phyloP scores from a whole-genome alignment of 2,888 invertebrate genomes.

The Papilio elwesi region DNA sequence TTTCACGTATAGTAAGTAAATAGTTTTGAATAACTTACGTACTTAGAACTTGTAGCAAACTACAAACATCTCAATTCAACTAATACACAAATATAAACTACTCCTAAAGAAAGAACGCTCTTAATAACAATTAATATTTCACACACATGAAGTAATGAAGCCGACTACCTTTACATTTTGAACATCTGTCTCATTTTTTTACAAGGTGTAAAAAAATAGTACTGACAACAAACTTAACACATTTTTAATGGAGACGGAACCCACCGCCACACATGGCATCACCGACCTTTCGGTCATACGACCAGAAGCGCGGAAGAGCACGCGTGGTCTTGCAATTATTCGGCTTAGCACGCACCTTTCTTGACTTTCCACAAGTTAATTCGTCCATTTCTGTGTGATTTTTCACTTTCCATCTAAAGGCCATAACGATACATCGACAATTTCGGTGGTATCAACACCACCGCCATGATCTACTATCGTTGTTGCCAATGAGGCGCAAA shows the following conservation, averaged over 20 bases:
- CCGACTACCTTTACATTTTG: background rate
- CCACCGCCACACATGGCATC: too few relatives aligned
- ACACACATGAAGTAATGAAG: slow-evolving; percentile 6
- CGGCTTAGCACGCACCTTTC: too few relatives aligned
- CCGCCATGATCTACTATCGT: too few relatives aligned
- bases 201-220: background rate
- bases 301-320: too few relatives aligned
- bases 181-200: background rate
- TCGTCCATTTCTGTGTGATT: too few relatives aligned
- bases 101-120: slow-evolving; percentile 28
- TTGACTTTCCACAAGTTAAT: too few relatives aligned
- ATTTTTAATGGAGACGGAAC: background rate
- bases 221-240: background rate
- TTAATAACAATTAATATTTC: slow-evolving; percentile 17
- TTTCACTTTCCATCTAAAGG: too few relatives aligned
- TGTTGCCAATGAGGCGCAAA: too few relatives aligned
- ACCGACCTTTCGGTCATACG: too few relatives aligned
- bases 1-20: background rate
- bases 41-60: background rate
- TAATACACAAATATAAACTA: slow-evolving; percentile 32
- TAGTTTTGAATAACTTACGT: background rate
- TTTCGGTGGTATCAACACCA: too few relatives aligned
- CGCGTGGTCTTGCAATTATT: too few relatives aligned
- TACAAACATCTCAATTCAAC: slow-evolving; percentile 21
- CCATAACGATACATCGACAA: too few relatives aligned